Evolutionary conservation across 2,113 vertebrate species (phyloP).

Genomic region (Crotalus tigris): DNA sequence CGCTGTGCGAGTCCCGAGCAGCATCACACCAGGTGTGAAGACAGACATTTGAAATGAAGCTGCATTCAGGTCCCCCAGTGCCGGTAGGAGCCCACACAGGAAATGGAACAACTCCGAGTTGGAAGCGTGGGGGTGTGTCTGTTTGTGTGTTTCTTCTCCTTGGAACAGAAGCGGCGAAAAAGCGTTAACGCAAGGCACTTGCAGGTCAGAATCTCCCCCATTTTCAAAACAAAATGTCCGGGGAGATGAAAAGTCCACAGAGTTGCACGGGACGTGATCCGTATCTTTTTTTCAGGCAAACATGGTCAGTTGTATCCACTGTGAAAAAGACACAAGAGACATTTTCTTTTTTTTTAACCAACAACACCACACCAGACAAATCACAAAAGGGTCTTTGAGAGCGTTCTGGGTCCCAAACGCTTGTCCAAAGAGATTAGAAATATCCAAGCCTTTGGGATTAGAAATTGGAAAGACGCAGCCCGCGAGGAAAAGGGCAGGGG

Average conservation of each 20-base stretch:
- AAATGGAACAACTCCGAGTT: too few species aligned
- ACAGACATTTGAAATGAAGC: background rate
- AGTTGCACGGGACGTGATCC: background rate
- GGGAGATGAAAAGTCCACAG: background rate
- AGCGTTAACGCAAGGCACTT: conserved; percentile 56
- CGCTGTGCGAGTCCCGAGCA: background rate
- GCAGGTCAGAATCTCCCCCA: conserved; percentile 24
- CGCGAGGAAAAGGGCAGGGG: background rate
- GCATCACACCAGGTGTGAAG: background rate
- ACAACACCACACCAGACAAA: background rate
- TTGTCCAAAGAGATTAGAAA: background rate
- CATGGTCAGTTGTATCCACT: conserved; percentile 78
- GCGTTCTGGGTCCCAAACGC: background rate
- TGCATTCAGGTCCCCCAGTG: background rate
- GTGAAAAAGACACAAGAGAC: background rate
- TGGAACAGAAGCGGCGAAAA: background rate
- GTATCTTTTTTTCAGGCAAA: conserved; percentile 62
- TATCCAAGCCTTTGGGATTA: background rate
- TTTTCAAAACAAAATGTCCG: background rate
- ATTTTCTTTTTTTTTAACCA: too few species aligned
- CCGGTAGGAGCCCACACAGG: background rate
- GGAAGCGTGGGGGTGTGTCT: background rate
- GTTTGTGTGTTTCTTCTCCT: background rate
- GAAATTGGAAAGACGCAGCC: background rate
- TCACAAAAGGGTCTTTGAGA: background rate